Evolutionary conservation across 2,888 invertebrate species (phyloP).

Genomic region (Mermis nigrescens): DNA sequence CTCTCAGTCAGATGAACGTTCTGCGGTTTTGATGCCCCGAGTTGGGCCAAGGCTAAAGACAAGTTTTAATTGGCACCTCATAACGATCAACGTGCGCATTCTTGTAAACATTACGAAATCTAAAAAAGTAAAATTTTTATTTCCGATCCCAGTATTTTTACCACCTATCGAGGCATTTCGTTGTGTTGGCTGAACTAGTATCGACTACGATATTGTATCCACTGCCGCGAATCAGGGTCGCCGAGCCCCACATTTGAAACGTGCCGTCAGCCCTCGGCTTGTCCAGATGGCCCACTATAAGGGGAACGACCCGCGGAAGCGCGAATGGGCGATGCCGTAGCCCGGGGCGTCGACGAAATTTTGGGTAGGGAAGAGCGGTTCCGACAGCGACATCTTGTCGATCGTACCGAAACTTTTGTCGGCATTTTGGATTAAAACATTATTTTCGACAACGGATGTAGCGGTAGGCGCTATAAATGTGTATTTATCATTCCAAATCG

Average conservation of each 20-base stretch:
- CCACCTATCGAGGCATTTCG: too few species aligned
- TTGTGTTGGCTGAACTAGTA: neutral
- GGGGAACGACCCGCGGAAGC: neutral
- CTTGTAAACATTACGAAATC: too few species aligned
- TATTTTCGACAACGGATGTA: too few species aligned
- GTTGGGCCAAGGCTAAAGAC: conserved; percentile 6
- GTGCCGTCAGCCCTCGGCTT: neutral
- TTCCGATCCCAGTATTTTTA: too few species aligned
- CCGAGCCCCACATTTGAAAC: neutral
- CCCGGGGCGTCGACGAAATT: neutral
- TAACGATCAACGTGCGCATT: too few species aligned
- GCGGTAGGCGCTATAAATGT: too few species aligned
- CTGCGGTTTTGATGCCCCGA: conserved; percentile 3
- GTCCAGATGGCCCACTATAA: neutral
- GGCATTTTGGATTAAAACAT: too few species aligned
- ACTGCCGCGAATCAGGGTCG: neutral
- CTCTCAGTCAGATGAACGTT: neutral
- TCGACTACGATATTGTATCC: conserved; percentile 2
- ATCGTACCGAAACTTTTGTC: too few species aligned
- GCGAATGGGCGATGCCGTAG: neutral
- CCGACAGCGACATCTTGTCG: neutral
- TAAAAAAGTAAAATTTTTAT: too few species aligned
- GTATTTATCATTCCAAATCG: too few species aligned
- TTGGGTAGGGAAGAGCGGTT: neutral
- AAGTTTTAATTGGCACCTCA: too few species aligned